Evolutionary conservation across 2,888 invertebrate genomes (phyloP), one percentile per base, ranked within the genome.

Genomic region (Thymelicus lineola): DNA sequence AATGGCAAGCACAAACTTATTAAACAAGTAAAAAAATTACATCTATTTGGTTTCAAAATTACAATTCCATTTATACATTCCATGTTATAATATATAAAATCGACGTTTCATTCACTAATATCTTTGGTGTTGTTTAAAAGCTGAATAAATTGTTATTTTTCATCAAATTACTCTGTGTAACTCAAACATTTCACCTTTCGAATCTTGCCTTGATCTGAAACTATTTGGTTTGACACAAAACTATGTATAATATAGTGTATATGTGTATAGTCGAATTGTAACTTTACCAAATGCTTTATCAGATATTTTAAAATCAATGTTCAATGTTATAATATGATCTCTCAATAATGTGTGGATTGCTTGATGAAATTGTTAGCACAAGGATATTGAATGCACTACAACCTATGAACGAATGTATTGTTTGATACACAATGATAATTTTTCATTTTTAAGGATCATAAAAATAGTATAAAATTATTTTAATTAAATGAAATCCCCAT

Each of bases 321-420:
- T 9, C 20, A 20, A 20, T 53, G 12, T 53, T 53, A 53, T 53
- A 53, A 53, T 53, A 61, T 62, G 67, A 68, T 68, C 67, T 68
- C 67, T 10, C 10, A 53, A 53, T 28, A 53, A 59, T 68, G 42
- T 61, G 36, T 55, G 6, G 35, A 12, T 55, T 65, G 64, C 45
- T 65, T 28, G 46, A 42, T 65, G 36, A 57, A 42, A 35, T 45
- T 65, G 42, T 65, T 65, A 10, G n/a, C 9, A 50, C 17, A 50
- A 17, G 50, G 17, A 12, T 53, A 53, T 65, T 55, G 45, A 45
- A 57, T 48, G 20, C 20, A 53, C 20, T 53, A 9, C 53, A 53
- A 53, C 7, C 50, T 50, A 9, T 17, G 50, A 7, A 15, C 6
- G n/a, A 46, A 46, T 46, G n/a, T 7, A 17, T 50, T 53, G 12